A percentile compares a stretch with the other conserved stretches of the same genome.
phyloP scores from a whole-genome alignment of 2,113 vertebrate genomes.

The Grantiella picta region DNA sequence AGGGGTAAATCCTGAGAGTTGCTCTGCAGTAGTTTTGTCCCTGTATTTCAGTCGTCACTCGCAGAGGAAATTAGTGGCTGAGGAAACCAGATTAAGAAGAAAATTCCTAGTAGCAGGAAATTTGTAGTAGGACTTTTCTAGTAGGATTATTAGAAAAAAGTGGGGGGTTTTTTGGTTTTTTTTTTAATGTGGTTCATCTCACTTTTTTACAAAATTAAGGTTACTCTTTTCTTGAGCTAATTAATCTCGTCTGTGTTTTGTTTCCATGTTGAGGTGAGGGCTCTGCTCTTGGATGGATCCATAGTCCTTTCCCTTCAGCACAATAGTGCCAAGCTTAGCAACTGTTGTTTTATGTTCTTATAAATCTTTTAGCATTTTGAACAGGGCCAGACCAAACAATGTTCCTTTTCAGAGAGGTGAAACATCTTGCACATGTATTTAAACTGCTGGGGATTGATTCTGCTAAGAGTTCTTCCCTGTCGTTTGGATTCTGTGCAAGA shows the following conservation, averaged over 20 bases:
- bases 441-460: background rate
- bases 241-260: background rate
- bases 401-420: background rate
- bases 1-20: background rate
- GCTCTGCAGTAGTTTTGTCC: background rate
- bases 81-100: background rate
- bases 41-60: background rate
- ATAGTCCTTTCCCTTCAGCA: background rate
- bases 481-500: background rate
- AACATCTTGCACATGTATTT: background rate
- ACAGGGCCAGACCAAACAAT: background rate
- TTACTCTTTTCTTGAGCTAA: background rate
- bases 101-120: background rate
- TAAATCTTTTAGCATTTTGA: background rate
- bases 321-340: background rate
- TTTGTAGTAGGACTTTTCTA: background rate
- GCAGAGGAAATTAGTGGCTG: background rate
- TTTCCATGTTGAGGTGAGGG: background rate
- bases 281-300: background rate
- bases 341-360: background rate
- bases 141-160: background rate
- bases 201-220: background rate
- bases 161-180: rapidly evolving
- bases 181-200: background rate
- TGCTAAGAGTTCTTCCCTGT: background rate